A percentile compares a stretch with the other conserved stretches of the same genome.
Conservation (phyloP, 1,140 invertebrate species). For the Ladona fulva region DNA sequence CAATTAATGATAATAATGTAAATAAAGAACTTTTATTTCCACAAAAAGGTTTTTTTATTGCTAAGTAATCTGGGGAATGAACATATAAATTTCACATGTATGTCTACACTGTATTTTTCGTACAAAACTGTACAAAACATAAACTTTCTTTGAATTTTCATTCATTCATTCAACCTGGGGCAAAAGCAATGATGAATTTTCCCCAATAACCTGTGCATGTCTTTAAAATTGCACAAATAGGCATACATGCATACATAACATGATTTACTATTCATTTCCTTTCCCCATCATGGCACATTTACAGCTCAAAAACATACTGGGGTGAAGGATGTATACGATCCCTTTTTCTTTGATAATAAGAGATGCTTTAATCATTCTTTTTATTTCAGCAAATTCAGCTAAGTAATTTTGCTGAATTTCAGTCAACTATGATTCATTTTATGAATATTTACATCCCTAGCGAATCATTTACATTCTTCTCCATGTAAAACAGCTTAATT, state of each 20-base stretch:
- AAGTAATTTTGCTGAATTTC: neutral
- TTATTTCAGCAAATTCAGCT: neutral
- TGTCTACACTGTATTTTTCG: slow-evolving; percentile 1
- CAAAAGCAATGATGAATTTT: neutral
- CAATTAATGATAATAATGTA: too few relatives aligned
- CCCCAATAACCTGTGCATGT: neutral
- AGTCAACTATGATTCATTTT: neutral
- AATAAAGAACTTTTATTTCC: neutral
- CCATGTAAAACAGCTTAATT: slow-evolving; percentile 1
- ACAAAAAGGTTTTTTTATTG: neutral
- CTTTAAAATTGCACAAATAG: neutral
- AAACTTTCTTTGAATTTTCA: neutral
- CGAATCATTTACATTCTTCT: neutral
- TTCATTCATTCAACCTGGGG: neutral
- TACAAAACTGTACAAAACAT: slow-evolving; percentile 10
- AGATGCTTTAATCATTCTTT: neutral
- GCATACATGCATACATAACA: neutral
- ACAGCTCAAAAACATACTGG: neutral
- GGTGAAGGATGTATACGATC: too few relatives aligned
- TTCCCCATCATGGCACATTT: neutral
- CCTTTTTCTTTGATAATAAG: neutral
- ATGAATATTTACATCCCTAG: neutral
- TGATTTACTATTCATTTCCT: neutral
- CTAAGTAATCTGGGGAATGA: neutral
- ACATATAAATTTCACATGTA: neutral